Evolutionary conservation across 2,888 invertebrate genomes (phyloP).

Genomic region (Therioaphis trifolii): DNA sequence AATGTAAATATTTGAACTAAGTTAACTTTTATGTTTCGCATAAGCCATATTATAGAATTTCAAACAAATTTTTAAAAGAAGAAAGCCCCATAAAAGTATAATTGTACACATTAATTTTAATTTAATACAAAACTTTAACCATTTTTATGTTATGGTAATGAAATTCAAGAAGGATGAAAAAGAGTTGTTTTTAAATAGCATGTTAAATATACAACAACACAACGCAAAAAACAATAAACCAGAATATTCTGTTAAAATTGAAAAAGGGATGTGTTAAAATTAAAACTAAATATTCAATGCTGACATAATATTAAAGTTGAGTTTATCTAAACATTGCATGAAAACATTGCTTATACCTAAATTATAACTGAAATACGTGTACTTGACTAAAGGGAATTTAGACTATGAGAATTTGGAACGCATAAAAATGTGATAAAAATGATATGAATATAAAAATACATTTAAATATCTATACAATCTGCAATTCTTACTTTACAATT

Average conservation of each 20-base stretch:
- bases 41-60: too few species aligned
- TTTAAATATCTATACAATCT: too few species aligned
- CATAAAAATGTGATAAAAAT: too few species aligned
- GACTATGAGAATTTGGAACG: too few species aligned
- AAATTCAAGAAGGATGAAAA: neutral
- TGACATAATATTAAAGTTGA: neutral
- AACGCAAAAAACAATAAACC: conserved; percentile 15
- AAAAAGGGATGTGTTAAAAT: neutral
- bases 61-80: neutral
- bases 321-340: neutral
- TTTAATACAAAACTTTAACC: neutral
- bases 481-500: too few species aligned
- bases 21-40: too few species aligned
- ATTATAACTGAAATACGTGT: too few species aligned
- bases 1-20: too few species aligned
- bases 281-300: too few species aligned
- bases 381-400: too few species aligned
- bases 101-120: too few species aligned
- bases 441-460: too few species aligned
- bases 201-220: conserved; percentile 2
- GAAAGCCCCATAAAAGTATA: neutral
- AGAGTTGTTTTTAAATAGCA: neutral
- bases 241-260: conserved; percentile 1
- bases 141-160: neutral
- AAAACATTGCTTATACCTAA: neutral